A percentile compares a stretch with the other conserved stretches of the same genome.
Evolutionary conservation across 2,113 vertebrate genomes (phyloP).

Genomic region (Leuciscus idus): DNA sequence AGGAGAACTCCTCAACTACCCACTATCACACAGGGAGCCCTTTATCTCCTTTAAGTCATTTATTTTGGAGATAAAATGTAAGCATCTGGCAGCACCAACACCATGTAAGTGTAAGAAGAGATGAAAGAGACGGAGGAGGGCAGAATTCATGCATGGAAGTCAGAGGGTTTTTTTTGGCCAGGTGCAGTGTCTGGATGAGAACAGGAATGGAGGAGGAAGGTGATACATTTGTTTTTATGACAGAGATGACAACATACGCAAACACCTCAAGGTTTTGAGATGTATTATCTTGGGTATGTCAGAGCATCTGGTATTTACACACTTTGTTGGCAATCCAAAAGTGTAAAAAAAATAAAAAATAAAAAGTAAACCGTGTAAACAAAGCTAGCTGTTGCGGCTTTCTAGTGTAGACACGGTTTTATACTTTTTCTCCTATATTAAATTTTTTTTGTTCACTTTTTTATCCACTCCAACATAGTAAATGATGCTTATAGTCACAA

Average conservation of each 20-base stretch:
- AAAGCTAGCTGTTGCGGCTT: too few relatives aligned
- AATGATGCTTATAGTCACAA: neutral
- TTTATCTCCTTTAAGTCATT: slow-evolving; percentile 74
- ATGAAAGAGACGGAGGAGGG: slow-evolving; percentile 23
- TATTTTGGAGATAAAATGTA: slow-evolving; percentile 73
- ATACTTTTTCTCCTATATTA: too few relatives aligned
- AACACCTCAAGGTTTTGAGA: neutral
- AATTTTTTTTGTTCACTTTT: too few relatives aligned
- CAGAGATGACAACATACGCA: neutral
- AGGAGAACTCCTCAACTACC: slow-evolving; percentile 63
- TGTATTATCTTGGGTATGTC: neutral
- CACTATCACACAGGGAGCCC: slow-evolving; percentile 58
- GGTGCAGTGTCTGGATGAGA: neutral
- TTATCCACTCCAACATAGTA: neutral
- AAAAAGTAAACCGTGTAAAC: too few relatives aligned
- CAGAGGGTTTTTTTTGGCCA: neutral
- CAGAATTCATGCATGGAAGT: neutral
- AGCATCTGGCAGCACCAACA: slow-evolving; percentile 57
- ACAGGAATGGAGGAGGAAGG: neutral
- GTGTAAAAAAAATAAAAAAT: too few relatives aligned
- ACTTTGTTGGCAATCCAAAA: too few relatives aligned
- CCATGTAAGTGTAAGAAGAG: slow-evolving; percentile 22
- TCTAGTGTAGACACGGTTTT: too few relatives aligned
- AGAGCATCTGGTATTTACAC: slow-evolving; percentile 4
- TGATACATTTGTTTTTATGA: neutral